phyloP scores from a whole-genome alignment of 2,888 invertebrate genomes.

The Rhamphomyia laevipes region DNA sequence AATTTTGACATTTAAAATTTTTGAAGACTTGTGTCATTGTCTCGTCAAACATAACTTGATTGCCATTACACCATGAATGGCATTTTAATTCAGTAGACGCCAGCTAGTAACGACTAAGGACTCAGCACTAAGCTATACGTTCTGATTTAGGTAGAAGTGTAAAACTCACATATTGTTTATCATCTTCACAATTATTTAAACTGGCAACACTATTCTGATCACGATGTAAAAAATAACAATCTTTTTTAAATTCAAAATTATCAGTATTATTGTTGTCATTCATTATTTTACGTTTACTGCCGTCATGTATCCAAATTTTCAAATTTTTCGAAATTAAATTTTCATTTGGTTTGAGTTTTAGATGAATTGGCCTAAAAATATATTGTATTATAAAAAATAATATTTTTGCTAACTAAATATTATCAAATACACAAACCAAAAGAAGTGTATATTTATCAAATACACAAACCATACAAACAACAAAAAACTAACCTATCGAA shows the following conservation, averaged over 20 bases:
- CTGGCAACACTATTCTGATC: conserved; percentile 49
- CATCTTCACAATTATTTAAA: conserved; percentile 52
- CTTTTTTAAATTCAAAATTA: conserved; percentile 23
- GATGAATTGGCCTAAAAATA: conserved; percentile 40
- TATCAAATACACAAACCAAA: too few species aligned
- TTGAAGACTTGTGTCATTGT: not conserved
- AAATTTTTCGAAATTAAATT: conserved; percentile 48
- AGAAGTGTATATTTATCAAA: too few species aligned
- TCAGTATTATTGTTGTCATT: conserved; percentile 26
- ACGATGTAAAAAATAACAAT: conserved; percentile 55
- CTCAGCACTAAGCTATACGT: too few species aligned
- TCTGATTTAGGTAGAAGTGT: too few species aligned
- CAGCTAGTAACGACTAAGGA: too few species aligned
- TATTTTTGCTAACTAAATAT: too few species aligned
- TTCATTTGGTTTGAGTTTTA: conserved; percentile 50
- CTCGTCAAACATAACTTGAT: too few species aligned
- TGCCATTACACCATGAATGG: too few species aligned
- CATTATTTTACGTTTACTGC: not conserved
- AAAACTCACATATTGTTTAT: conserved; percentile 49
- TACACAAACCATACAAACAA: too few species aligned
- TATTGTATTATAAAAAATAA: too few species aligned
- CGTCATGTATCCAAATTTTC: conserved; percentile 42
- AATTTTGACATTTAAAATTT: not conserved
- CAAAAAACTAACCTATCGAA: conserved; percentile 7
- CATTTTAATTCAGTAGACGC: too few species aligned